Conservation (phyloP, 2,888 invertebrate genomes). For the Latheticus oryzae region DNA sequence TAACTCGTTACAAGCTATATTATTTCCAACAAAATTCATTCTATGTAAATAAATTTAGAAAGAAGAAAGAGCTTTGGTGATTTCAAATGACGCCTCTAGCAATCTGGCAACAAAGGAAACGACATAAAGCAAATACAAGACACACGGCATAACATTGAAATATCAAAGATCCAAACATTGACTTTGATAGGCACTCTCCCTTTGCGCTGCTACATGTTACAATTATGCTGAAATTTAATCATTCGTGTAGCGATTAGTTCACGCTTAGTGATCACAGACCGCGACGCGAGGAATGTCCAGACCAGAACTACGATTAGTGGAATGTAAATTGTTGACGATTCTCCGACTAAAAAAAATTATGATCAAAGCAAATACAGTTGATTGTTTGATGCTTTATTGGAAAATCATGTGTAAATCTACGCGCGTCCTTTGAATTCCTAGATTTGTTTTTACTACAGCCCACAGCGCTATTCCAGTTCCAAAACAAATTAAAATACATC, state of each 20-base stretch:
- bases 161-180: constrained; percentile 61
- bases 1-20: neutral
- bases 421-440: constrained; percentile 38
- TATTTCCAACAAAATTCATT: constrained; percentile 12
- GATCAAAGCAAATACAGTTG: constrained; percentile 61
- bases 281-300: constrained; percentile 66
- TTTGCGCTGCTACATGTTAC: constrained; percentile 62
- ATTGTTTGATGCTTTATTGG: constrained; percentile 58
- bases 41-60: constrained; percentile 10
- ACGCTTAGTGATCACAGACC: constrained; percentile 66
- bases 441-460: constrained; percentile 37
- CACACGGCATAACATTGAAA: constrained; percentile 55
- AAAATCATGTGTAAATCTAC: constrained; percentile 55
- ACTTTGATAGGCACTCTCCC: constrained; percentile 59
- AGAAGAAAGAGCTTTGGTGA: constrained; percentile 14
- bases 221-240: constrained; percentile 68
- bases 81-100: constrained; percentile 38
- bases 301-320: constrained; percentile 64
- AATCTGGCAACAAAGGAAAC: constrained; percentile 45
- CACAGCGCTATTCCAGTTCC: constrained; percentile 27
- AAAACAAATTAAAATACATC: constrained; percentile 28
- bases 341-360: constrained; percentile 53
- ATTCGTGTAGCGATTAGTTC: constrained; percentile 66
- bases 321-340: constrained; percentile 66
- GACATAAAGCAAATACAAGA: constrained; percentile 47